Evolutionary conservation across 2,113 vertebrate genomes (phyloP), one percentile per base, ranked within the genome.

Genomic region (Elanus axillaris): DNA sequence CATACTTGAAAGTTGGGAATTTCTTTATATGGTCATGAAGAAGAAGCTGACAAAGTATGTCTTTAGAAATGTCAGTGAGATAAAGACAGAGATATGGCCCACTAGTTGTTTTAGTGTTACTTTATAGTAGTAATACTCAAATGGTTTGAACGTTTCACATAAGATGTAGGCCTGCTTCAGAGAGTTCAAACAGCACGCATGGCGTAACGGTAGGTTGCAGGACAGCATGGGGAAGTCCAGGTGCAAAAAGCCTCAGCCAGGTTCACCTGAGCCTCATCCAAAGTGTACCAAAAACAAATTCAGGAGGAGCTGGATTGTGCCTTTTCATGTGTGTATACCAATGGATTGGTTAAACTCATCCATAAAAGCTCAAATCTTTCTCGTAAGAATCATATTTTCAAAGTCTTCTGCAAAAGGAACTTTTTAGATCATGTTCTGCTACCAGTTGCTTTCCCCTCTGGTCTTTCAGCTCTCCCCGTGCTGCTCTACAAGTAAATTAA

Each of bases 401-500:
- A 43, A 7, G 27, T 64, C 53, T 72, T 81, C 48, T 82, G 21
- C 36, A 64, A 71, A 58, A 25, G 13, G 5, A 8, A 59, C 16
- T 62, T 27, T 72, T 67, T 11, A 77, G 50, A 74, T 66, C 14
- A 13, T 42, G 26, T 92, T 92, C 59, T 71, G 20, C 43, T 82
- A 63, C 29, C 17, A 73, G 13, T 11, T 80, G 27, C 17, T 74
- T 94, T 95, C 52, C 63, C 73, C 18, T 91, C 55, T 89, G 47
- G 42, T 72, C 66, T 92, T 93, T 93, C 60, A 93, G 63, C n/a
- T 52, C 52, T 78, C 23, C 29, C 13, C 67, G 17, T 45, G 48
- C 32, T 62, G 93, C 59, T 58, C 31, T 62, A 87, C 21, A 31
- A 69, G 55, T 80, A 86, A 89, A 90, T 58, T 81, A 92, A 87